phyloP scores from a whole-genome alignment of 2,888 invertebrate species.

The Sphaeridia pumilis region DNA sequence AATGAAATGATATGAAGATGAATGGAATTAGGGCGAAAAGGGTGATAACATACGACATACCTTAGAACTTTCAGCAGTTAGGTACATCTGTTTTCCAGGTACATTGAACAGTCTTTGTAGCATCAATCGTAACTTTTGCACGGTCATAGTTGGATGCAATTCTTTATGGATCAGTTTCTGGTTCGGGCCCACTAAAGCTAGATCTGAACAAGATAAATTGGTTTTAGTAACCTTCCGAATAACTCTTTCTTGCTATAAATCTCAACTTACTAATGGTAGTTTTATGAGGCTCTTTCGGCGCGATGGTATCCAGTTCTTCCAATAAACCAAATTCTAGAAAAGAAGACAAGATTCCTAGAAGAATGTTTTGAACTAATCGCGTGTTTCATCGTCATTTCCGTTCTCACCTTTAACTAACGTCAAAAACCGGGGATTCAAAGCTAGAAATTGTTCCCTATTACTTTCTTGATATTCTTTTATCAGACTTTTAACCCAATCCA shows the following conservation, averaged over 20 bases:
- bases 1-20: conserved; percentile 36
- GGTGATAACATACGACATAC: conserved; percentile 35
- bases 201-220: too few relatives aligned
- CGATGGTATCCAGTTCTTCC: too few relatives aligned
- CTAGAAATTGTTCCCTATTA: conserved; percentile 44
- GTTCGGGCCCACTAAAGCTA: too few relatives aligned
- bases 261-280: too few relatives aligned
- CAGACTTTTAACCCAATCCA: conserved; percentile 77
- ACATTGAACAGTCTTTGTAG: conserved; percentile 59
- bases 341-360: too few relatives aligned
- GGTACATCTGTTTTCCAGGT: conserved; percentile 40
- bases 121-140: conserved; percentile 70
- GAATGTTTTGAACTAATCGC: too few relatives aligned
- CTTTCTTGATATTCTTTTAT: conserved; percentile 37
- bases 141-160: conserved; percentile 62
- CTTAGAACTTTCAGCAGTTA: conserved; percentile 41
- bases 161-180: too few relatives aligned
- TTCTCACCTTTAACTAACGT: conserved; percentile 59
- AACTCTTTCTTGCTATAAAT: too few relatives aligned
- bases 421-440: conserved; percentile 63
- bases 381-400: conserved; percentile 1
- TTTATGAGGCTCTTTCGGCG: too few relatives aligned
- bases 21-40: not conserved
- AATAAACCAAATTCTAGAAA: too few relatives aligned
- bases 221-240: too few relatives aligned